Evolutionary conservation across 92 coral and sea anemone genomes (phyloP), one percentile per base, ranked within the genome.

Genomic region (Heteractis magnifica): DNA sequence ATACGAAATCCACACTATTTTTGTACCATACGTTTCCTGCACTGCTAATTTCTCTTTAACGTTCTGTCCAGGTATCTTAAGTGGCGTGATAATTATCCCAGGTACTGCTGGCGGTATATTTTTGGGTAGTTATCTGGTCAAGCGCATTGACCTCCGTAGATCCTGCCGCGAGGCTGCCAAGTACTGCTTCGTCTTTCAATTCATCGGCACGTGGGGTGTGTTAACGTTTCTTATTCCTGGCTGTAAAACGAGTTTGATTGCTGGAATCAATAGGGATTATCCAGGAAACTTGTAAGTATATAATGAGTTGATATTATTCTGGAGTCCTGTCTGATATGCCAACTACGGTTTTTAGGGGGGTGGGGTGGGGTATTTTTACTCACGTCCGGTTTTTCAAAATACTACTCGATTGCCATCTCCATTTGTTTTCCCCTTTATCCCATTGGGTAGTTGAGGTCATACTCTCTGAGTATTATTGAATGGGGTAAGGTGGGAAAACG

Each of bases 51-150:
- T 13, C 23, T 16, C 75, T 81, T 71, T 18, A 1, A 34, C 44
- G 5, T 49, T 23, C 18, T 76, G 59, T 48, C 56, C 78, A 87
- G 97, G 97, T 81, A 96, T 96, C 81, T 90, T 94, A 76, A 91
- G 98, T 15, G 99, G 99, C 6, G 94, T 92, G 59, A 93, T 96
- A 16, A 96, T 96, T 70, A 89, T 96, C 73, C 94, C 99, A 18
- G 99, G 99, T 20, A 94, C 99, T 86, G 99, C 99, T 4, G 95
- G 99, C 91, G 99, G 99, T 89, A 96, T 96, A 56, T 92, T 96
- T 88, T 92, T 96, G 86, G 99, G 99, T 7, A 96, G 99, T 88
- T 96, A 94, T 90, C 86, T 94, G 75, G 72, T 96, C 84, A 96
- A 96, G 86, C 91, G 95, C 50, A 86, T 78, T 20, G 99, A 96